Evolutionary conservation across 2,888 invertebrate genomes (phyloP).

Genomic region (Lepetodrilus schrolli): DNA sequence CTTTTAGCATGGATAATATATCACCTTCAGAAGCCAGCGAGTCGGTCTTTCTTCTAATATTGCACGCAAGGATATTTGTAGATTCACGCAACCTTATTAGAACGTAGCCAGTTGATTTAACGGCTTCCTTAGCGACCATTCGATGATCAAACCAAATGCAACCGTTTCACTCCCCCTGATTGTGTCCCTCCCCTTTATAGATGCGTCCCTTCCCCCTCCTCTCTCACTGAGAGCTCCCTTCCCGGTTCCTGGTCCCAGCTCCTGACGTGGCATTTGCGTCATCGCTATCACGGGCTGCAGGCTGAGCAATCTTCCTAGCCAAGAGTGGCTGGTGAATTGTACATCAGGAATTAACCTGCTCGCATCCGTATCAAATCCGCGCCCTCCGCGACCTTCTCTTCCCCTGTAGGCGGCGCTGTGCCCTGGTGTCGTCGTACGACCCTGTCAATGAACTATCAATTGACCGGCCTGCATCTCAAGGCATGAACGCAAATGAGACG

Average conservation of each 20-base stretch:
- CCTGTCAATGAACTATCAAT: neutral
- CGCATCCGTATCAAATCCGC: neutral
- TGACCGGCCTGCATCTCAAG: neutral
- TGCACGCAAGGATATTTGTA: neutral
- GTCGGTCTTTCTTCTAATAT: neutral
- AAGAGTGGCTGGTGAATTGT: neutral
- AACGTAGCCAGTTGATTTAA: neutral
- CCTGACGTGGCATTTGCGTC: slow-evolving; percentile 26
- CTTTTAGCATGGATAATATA: neutral
- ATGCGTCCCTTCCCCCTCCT: no score
- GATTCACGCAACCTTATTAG: neutral
- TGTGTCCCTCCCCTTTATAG: neutral
- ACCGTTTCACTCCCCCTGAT: neutral
- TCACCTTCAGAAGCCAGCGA: neutral
- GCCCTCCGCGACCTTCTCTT: neutral
- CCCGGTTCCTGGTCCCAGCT: no score
- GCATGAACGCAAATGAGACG: neutral
- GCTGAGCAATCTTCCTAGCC: slow-evolving; percentile 23
- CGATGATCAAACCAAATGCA: neutral
- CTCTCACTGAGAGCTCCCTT: no score
- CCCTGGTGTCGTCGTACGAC: neutral
- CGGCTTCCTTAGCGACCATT: slow-evolving; percentile 1
- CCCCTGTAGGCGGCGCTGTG: neutral
- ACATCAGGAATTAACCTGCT: slow-evolving; percentile 17
- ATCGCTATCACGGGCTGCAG: neutral